phyloP scores from a whole-genome alignment of 2,113 vertebrate species.

The Columbina picui region DNA sequence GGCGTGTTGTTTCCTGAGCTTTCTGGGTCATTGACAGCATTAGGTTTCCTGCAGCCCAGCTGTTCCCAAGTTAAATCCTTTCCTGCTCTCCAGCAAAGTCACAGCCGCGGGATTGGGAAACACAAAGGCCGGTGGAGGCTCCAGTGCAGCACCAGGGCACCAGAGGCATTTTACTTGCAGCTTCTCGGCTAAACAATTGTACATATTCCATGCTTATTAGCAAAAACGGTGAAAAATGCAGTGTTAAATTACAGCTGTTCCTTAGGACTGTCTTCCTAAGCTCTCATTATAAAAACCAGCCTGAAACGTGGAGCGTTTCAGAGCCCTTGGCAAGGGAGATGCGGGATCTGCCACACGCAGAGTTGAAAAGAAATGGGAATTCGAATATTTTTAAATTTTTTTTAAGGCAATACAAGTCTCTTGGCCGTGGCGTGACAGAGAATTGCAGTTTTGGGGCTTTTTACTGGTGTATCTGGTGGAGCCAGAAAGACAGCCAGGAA shows the following conservation, averaged over 20 bases:
- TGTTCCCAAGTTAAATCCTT: background rate
- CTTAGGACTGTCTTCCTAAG: background rate
- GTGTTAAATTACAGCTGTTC: background rate
- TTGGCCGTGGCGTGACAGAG: accelerated
- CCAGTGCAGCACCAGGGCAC: background rate
- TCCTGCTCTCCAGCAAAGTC: accelerated
- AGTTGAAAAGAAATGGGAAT: background rate
- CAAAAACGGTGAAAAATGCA: background rate
- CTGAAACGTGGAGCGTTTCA: background rate
- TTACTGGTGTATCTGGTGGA: background rate
- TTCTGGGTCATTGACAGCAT: background rate
- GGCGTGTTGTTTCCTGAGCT: background rate
- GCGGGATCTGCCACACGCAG: background rate
- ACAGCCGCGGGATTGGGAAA: background rate
- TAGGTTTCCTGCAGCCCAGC: background rate
- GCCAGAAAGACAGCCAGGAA: background rate
- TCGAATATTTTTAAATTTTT: too few species aligned
- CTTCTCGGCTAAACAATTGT: background rate
- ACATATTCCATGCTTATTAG: background rate
- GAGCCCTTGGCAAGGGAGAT: background rate
- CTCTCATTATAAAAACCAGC: background rate
- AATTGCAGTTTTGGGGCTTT: background rate
- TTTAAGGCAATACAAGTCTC: background rate
- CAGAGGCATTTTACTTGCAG: background rate
- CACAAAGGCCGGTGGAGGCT: background rate